These are phyloP conservation scores for Siderastrea radians DNA, from an alignment of 92 coral and sea anemone genomes.

Conservation along the genomic window DNA sequence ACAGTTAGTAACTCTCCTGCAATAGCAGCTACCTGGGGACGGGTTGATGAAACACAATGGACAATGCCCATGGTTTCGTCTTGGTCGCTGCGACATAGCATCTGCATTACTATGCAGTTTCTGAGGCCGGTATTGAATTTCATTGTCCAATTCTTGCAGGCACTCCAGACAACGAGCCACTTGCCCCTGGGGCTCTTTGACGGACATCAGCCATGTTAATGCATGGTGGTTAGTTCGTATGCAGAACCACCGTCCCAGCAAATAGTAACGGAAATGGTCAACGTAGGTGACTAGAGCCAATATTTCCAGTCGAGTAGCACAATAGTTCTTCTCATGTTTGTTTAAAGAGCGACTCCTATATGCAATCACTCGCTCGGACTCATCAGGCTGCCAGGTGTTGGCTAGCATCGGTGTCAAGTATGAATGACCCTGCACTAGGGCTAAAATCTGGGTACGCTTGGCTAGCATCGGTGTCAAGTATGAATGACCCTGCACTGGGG, in stretches of 20 bases:
- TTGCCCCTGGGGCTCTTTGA: conserved; percentile 70
- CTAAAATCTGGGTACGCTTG: conserved; percentile 49
- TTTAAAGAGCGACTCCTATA: conserved; percentile 64
- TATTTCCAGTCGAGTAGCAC: conserved; percentile 68
- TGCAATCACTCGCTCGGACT: conserved; percentile 58
- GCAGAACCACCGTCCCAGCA: conserved; percentile 40
- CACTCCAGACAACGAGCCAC: conserved; percentile 66
- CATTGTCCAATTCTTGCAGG: conserved; percentile 72
- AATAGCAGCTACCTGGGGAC: conserved; percentile 14
- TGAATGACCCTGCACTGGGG: conserved; percentile 50
- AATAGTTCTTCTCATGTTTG: conserved; percentile 71
- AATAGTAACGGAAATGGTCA: conserved; percentile 57
- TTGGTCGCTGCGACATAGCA: conserved; percentile 57
- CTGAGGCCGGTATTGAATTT: conserved; percentile 62
- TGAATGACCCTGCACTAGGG: conserved; percentile 50
- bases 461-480: conserved; percentile 69
- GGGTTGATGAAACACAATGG: conserved; percentile 46
- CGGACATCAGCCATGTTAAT: conserved; percentile 55
- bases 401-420: conserved; percentile 69
- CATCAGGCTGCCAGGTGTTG: conserved; percentile 45
- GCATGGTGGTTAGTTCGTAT: conserved; percentile 58
- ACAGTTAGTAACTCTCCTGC: background rate
- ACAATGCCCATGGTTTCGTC: conserved; percentile 67
- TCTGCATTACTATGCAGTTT: conserved; percentile 68
- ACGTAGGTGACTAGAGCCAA: conserved; percentile 46